Evolutionary conservation across 2,113 vertebrate genomes (phyloP).

Genomic region (Tragelaphus strepsiceros): DNA sequence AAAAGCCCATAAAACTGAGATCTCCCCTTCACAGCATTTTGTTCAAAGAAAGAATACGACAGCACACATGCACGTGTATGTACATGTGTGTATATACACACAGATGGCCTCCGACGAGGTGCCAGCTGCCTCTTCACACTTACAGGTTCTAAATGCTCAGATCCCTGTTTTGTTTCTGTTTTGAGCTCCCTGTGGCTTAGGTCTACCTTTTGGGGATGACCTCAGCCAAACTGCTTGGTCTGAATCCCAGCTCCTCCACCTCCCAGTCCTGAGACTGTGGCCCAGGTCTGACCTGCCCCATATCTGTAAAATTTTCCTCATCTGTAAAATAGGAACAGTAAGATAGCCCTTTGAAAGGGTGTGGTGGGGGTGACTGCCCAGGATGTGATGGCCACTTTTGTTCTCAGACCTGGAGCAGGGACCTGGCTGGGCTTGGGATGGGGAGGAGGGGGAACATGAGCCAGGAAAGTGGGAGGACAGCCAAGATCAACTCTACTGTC

Average conservation of each 20-base stretch:
- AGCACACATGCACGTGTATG: background rate
- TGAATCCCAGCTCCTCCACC: background rate
- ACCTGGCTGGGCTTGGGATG: background rate
- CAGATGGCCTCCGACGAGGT: background rate
- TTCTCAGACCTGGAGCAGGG: background rate
- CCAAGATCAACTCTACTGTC: background rate
- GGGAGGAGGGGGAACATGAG: background rate
- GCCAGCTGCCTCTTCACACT: background rate
- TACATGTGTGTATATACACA: background rate
- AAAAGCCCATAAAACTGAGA: background rate
- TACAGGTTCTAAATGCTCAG: accelerated
- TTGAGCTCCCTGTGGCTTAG: background rate
- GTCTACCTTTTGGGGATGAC: background rate
- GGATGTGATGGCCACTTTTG: accelerated
- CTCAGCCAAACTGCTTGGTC: background rate
- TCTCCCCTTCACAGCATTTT: background rate
- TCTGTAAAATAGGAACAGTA: background rate
- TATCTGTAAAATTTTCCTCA: background rate
- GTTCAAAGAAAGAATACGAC: background rate
- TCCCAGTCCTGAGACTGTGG: background rate
- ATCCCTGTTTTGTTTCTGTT: background rate
- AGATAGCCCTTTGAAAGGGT: background rate
- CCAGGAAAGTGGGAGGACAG: background rate
- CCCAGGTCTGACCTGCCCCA: background rate
- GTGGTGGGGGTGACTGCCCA: accelerated